Base-by-base conservation (phyloP, 2,888 invertebrate genomes). In the Dasysyrphus albostriatus region DNA sequence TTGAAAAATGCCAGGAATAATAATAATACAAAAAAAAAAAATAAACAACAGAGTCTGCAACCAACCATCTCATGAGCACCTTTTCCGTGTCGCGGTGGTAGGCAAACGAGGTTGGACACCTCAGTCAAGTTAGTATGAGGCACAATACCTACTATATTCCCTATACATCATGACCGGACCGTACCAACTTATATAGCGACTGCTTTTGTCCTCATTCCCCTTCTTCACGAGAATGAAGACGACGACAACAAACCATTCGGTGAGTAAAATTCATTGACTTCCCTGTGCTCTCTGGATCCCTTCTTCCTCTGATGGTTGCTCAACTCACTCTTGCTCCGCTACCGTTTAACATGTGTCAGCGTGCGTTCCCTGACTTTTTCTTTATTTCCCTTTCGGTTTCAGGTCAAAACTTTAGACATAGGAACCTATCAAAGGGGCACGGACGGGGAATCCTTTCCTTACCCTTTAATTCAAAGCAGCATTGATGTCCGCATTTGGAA, bases 291-390 rank as follows among this genome's bases (percentile, higher is more conserved):
- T 51, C 58, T 42, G 24, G 58, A 44, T 58, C 49, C 56, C 73
- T 44, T 65, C 42, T 58, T 67, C 34, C 32, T 5, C 56, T 65
- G n/a, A n/a, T n/a, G 51, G 19, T 61, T 69, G 19, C 51, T 54
- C 63, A 67, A 34, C 65, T 54, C 63, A 67, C 70, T 79, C 82
- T 83, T 88, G 88, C 83, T 88, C 75, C 76, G 88, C 88, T 88
- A 88, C 89, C 88, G 89, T 89, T 88, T 87, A 87, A 89, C 88
- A 89, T 88, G 88, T 88, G 88, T 88, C 88, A 84, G 88, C 84
- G 84, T 88, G 82, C 88, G 83, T 74, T 88, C 78, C 32, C 32
- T 32, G 32, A 32, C 32, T 32, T 32, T 24, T 32, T 58, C 42
- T 63, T 67, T 77, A 44, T 49, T 76, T 75, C 81, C 63, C 73